Conservation (phyloP, 2,888 invertebrate genomes). For the Pasiphila rectangulata region DNA sequence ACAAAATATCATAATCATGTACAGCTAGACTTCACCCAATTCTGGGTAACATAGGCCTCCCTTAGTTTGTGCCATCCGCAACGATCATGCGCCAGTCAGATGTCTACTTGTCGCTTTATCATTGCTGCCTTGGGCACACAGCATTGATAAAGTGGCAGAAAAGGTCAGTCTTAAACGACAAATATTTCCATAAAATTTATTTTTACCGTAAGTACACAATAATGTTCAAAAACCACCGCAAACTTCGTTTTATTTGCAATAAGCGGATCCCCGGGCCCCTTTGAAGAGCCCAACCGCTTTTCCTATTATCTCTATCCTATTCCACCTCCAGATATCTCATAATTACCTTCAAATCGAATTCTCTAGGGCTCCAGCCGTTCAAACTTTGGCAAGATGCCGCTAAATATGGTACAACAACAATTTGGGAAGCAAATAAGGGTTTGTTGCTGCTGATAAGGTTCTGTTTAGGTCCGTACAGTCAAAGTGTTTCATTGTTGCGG, state of each 20-base stretch:
- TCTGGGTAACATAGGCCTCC: no score
- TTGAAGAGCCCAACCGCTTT: neutral
- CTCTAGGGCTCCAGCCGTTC: slow-evolving; percentile 17
- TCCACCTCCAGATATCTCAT: slow-evolving; percentile 9
- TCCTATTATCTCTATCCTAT: slow-evolving; percentile 3
- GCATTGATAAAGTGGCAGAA: no score
- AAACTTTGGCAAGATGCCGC: slow-evolving; percentile 43
- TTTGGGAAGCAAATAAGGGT: slow-evolving; percentile 66
- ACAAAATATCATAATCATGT: no score
- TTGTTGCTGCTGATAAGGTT: slow-evolving; percentile 66
- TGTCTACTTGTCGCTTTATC: no score
- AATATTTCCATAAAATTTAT: no score
- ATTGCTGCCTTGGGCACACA: no score
- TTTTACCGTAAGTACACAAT: neutral
- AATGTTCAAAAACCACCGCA: neutral
- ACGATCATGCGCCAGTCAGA: no score
- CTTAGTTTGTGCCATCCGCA: no score
- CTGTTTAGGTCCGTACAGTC: slow-evolving; percentile 46
- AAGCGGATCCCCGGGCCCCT: no score
- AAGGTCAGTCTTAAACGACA: no score
- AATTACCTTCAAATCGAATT: slow-evolving; percentile 25
- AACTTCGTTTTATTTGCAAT: no score
- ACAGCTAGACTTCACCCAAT: no score
- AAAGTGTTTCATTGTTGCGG: slow-evolving; percentile 58
- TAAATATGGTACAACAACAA: slow-evolving; percentile 58